These are phyloP conservation scores for Drosophila cyrtoloma DNA, from an alignment of 2,888 invertebrate species.

Conservation along the genomic window DNA sequence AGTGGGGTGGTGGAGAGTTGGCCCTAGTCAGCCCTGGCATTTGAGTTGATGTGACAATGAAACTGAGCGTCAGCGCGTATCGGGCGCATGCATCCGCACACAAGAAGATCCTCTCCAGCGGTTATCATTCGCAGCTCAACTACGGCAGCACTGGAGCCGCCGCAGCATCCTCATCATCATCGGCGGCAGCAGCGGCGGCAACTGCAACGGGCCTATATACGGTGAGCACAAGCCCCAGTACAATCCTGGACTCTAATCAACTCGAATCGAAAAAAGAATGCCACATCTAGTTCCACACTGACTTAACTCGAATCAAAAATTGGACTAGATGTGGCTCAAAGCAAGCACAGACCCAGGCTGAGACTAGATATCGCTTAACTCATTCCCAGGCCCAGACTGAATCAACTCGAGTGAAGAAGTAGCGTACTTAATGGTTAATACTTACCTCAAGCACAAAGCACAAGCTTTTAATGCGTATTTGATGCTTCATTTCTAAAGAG, in stretches of 20 bases:
- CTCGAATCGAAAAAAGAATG: background rate
- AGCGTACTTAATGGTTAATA: background rate
- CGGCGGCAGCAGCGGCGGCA: slow-evolving; percentile 70
- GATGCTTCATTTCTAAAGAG: background rate
- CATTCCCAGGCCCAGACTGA: background rate
- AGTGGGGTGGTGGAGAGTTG: background rate
- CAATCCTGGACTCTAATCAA: background rate
- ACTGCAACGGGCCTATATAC: slow-evolving; percentile 86
- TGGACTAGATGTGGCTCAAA: background rate
- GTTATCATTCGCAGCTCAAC: slow-evolving; percentile 90
- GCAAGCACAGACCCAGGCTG: background rate
- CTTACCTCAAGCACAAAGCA: background rate
- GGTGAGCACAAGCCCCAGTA: slow-evolving; percentile 84
- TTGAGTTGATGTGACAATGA: slow-evolving; percentile 87
- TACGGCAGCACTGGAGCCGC: slow-evolving; percentile 91
- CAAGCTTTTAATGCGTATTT: background rate
- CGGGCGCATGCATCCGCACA: slow-evolving; percentile 95
- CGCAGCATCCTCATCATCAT: slow-evolving; percentile 87
- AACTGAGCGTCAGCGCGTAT: slow-evolving; percentile 95
- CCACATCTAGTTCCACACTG: background rate
- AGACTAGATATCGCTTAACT: background rate
- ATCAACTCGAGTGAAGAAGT: background rate
- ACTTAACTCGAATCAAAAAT: background rate
- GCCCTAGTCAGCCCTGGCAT: slow-evolving; percentile 15
- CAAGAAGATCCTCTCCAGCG: slow-evolving; percentile 93